Percentiles rank a stretch among this genome's conserved stretches.
Evolutionary conservation across 2,888 invertebrate species (phyloP).

Genomic region (Hartigia nigra): DNA sequence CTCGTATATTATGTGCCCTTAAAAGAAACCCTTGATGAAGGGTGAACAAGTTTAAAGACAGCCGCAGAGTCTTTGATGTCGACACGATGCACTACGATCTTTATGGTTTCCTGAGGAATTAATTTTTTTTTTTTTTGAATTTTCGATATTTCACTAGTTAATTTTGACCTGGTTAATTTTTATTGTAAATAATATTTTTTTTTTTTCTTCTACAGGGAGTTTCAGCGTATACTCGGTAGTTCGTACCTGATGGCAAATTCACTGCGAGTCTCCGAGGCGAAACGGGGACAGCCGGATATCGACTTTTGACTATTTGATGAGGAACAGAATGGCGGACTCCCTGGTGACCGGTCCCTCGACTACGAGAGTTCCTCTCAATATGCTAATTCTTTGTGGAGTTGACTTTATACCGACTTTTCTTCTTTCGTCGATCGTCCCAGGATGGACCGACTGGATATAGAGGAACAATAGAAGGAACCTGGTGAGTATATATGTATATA

Average conservation of each 20-base stretch:
- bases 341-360: slow-evolving; percentile 33
- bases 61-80: slow-evolving; percentile 59
- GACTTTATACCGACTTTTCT: slow-evolving; percentile 1
- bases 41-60: slow-evolving; percentile 59
- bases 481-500: slow-evolving; percentile 6
- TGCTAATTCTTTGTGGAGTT: slow-evolving; percentile 33
- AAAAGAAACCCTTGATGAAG: slow-evolving; percentile 50
- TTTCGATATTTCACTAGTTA: background rate
- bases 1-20: background rate
- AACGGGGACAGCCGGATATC: slow-evolving; percentile 43
- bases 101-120: background rate
- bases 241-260: background rate
- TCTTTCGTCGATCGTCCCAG: background rate
- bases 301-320: slow-evolving; percentile 57
- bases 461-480: slow-evolving; percentile 15
- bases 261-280: slow-evolving; percentile 21
- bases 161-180: background rate
- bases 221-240: background rate
- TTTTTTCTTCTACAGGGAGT: background rate
- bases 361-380: slow-evolving; percentile 44
- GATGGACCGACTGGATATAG: background rate
- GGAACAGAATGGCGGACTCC: slow-evolving; percentile 45
- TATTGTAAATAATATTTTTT: background rate
- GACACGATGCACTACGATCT: slow-evolving; percentile 18
- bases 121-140: background rate